A percentile compares a stretch with the other conserved stretches of the same genome.
Evolutionary conservation across 2,888 invertebrate species (phyloP).

Genomic region (Serrognathus titanus): DNA sequence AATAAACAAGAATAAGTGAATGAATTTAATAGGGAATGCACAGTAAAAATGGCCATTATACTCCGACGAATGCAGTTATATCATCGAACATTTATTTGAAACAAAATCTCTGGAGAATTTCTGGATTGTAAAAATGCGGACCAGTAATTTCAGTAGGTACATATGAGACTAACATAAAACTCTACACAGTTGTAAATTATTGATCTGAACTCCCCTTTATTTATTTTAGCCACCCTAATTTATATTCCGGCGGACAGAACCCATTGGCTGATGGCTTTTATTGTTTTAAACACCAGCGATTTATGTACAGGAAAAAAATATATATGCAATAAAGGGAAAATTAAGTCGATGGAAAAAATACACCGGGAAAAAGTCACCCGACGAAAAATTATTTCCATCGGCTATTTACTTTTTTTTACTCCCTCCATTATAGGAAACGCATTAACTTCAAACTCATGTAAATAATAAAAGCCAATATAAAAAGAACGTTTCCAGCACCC

Average conservation of each 20-base stretch:
- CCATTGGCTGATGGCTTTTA: slow-evolving; percentile 36
- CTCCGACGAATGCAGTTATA: slow-evolving; percentile 33
- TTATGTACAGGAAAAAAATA: slow-evolving; percentile 20
- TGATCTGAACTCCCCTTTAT: slow-evolving; percentile 47
- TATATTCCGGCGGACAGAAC: slow-evolving; percentile 38
- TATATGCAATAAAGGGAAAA: too few relatives aligned
- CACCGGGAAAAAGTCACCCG: too few relatives aligned
- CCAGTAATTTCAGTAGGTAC: slow-evolving; percentile 42
- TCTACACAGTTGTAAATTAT: slow-evolving; percentile 47
- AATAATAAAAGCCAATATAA: too few relatives aligned
- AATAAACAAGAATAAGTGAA: slow-evolving; percentile 4
- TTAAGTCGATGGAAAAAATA: too few relatives aligned
- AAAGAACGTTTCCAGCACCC: too few relatives aligned
- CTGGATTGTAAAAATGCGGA: slow-evolving; percentile 45
- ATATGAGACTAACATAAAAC: slow-evolving; percentile 44
- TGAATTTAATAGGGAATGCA: slow-evolving; percentile 8
- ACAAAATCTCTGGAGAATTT: slow-evolving; percentile 44
- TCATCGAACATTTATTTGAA: slow-evolving; percentile 45
- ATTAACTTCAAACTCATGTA: too few relatives aligned
- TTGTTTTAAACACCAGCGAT: slow-evolving; percentile 35
- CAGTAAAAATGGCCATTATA: slow-evolving; percentile 21
- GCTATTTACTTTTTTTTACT: too few relatives aligned
- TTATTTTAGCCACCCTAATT: slow-evolving; percentile 49
- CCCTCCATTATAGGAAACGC: too few relatives aligned
- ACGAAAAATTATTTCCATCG: too few relatives aligned